Base-by-base conservation (phyloP, 2,888 invertebrate species). In the Piscicola geometra region DNA sequence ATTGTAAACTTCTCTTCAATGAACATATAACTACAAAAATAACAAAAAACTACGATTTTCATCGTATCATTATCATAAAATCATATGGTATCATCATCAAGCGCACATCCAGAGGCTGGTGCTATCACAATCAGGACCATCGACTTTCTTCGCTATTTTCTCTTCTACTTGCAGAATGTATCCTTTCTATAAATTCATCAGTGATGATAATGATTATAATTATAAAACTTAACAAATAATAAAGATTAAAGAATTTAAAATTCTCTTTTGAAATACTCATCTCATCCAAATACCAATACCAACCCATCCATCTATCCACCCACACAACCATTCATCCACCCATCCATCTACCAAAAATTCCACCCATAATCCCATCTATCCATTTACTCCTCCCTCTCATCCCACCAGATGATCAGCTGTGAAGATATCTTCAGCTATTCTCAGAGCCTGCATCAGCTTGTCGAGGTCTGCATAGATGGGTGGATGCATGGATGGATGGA, bases 141-240 rank as follows among this genome's bases (percentile, higher is more conserved):
- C 69, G 72, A 82, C 82, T 21, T 81, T 81, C 60, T 79, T 80
- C 12, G 82, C 81, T 76, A 91, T 89, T 75, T 89, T 88, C 83
- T 94, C 93, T 82, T 89, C 89, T 84, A 93, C 93, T 83, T 94
- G 93, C 41, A 92, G 90, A 79, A 96, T 91, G 83, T 89, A 94
- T 25, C 96, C 94, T 89, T 86, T 69, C 18, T 69, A 69, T 36
- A 47, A 25, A 52, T 9, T 30, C 21, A 30, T 36, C 67, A 41
- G 50, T 28, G 18, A 33, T 33, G 28, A 41, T 72, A 35, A 30
- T 9, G 71, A 71, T 71, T n/a, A n/a, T n/a, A n/a, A n/a, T n/a
- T n/a, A 50, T 35, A 50, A 47, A 47, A n/a, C 18, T 30, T 30
- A 47, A 30, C 18, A 15, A 15, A 69, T 18, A 47, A 47, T 47